Conservation (phyloP, 2,888 invertebrate genomes). For the Galerucella pusilla region DNA sequence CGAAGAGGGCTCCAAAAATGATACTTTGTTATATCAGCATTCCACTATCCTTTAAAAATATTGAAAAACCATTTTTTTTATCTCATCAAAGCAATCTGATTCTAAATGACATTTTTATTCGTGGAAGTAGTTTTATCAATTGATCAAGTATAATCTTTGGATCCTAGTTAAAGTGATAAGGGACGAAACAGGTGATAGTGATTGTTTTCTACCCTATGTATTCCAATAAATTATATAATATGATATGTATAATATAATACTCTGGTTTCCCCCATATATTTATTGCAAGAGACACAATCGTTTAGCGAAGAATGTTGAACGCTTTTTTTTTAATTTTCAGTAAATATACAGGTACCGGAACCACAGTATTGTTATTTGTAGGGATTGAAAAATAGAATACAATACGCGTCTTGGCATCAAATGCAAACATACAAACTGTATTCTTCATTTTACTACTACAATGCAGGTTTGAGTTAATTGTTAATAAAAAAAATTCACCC, state of each 20-base stretch:
- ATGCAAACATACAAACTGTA: too few relatives aligned
- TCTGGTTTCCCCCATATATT: slow-evolving; percentile 40
- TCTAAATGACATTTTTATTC: background rate
- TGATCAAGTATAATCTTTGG: slow-evolving; percentile 21
- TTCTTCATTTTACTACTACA: too few relatives aligned
- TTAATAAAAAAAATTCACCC: too few relatives aligned
- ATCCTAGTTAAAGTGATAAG: slow-evolving; percentile 43
- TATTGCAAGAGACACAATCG: slow-evolving; percentile 60
- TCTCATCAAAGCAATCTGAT: background rate
- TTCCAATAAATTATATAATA: slow-evolving; percentile 39
- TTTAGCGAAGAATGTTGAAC: slow-evolving; percentile 45
- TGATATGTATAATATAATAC: slow-evolving; percentile 55
- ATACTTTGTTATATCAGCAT: background rate
- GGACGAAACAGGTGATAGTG: slow-evolving; percentile 54
- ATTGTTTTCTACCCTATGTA: slow-evolving; percentile 44
- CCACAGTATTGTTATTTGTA: slow-evolving; percentile 5
- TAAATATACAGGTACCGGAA: slow-evolving; percentile 35
- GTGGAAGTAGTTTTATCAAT: too few relatives aligned
- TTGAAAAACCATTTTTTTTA: background rate
- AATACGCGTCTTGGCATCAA: too few relatives aligned
- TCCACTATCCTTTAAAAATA: background rate
- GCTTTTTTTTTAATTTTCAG: slow-evolving; percentile 40
- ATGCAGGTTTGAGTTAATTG: too few relatives aligned
- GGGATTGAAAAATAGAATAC: background rate
- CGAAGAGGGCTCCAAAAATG: slow-evolving; percentile 14